A percentile compares a stretch with the other conserved stretches of the same genome.
Conservation (phyloP, 2,888 invertebrate species). For the Phania funesta region DNA sequence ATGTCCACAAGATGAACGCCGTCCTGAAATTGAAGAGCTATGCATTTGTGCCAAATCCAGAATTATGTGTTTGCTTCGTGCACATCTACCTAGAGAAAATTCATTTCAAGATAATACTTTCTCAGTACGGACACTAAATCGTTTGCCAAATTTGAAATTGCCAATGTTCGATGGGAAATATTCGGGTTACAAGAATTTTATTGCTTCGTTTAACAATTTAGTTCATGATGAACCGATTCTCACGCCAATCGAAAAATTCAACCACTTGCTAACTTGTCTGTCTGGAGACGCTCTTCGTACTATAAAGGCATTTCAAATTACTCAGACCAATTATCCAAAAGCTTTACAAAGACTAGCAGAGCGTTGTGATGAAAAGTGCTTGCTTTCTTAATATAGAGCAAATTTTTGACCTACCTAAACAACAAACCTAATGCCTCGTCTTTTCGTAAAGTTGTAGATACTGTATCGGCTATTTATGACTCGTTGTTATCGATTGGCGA, state of each 20-base stretch:
- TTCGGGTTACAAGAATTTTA: slow-evolving; percentile 17
- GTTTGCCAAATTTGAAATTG: neutral
- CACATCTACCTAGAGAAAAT: neutral
- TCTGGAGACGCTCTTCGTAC: neutral
- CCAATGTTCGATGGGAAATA: neutral
- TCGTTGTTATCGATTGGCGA: neutral
- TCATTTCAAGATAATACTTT: neutral
- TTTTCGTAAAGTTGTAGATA: slow-evolving; percentile 10
- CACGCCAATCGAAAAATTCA: slow-evolving; percentile 51
- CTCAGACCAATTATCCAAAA: neutral
- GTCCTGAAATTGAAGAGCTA: slow-evolving; percentile 1
- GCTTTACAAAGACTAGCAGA: neutral
- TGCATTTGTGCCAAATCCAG: neutral
- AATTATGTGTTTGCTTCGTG: neutral
- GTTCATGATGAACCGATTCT: slow-evolving; percentile 25
- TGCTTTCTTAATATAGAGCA: slow-evolving; percentile 4
- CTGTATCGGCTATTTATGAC: neutral
- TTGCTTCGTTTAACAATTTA: slow-evolving; percentile 36
- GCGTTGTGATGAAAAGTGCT: neutral
- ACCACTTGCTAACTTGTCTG: slow-evolving; percentile 3
- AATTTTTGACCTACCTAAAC: slow-evolving; percentile 5
- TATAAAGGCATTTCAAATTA: neutral
- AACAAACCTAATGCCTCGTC: slow-evolving; percentile 2
- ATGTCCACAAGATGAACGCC: neutral
- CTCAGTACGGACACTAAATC: neutral